Evolutionary conservation across 2,888 invertebrate species (phyloP).

Genomic region (Byasa hedistus): DNA sequence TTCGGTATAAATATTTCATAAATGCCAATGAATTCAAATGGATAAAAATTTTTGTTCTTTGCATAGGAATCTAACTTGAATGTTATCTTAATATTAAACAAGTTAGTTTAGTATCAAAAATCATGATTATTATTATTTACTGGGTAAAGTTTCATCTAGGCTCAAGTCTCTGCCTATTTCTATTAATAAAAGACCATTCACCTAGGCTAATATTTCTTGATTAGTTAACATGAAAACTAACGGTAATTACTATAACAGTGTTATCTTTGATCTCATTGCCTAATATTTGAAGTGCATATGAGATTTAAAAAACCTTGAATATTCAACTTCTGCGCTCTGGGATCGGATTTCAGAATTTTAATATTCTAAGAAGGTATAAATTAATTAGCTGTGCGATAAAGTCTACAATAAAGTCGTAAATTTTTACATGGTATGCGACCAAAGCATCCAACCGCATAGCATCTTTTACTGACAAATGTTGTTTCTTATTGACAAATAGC

Average conservation of each 20-base stretch:
- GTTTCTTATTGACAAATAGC: conserved; percentile 64
- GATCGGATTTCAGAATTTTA: not conserved
- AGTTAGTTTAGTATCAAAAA: no score
- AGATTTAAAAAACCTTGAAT: not conserved
- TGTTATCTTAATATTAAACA: no score
- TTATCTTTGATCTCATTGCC: not conserved
- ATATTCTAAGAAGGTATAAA: conserved; percentile 2
- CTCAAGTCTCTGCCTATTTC: no score
- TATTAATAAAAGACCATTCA: no score
- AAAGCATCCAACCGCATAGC: conserved; percentile 43
- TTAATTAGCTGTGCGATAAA: not conserved
- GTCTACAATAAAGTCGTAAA: conserved; percentile 55
- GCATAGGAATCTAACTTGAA: no score
- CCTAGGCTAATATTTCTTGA: no score
- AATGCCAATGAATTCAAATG: no score
- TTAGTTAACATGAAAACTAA: not conserved
- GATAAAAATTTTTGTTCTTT: no score
- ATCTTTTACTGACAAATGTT: conserved; percentile 54
- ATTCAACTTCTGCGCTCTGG: not conserved
- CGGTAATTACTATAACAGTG: not conserved
- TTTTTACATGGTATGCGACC: conserved; percentile 42
- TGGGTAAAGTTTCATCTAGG: no score
- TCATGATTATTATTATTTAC: no score
- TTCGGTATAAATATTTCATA: no score
- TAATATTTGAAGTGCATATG: not conserved